phyloP scores from a whole-genome alignment of 1,140 invertebrate genomes.

The Megathymus violae region DNA sequence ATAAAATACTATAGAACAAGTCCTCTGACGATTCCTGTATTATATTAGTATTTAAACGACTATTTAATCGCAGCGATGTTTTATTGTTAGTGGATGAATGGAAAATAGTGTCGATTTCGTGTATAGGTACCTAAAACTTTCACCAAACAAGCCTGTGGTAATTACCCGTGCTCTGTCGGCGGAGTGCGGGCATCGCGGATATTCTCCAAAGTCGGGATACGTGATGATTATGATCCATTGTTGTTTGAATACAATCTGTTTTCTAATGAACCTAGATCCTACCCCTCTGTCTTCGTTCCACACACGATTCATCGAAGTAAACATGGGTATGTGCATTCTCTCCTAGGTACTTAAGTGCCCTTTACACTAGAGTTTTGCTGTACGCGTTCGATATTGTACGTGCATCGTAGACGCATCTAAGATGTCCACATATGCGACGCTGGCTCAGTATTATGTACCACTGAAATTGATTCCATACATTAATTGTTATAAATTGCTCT shows the following conservation, averaged over 20 bases:
- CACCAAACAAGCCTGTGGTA: slow-evolving; percentile 59
- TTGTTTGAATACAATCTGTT: slow-evolving; percentile 61
- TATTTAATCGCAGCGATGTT: slow-evolving; percentile 5
- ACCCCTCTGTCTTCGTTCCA: slow-evolving; percentile 8
- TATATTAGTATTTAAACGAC: too few species aligned
- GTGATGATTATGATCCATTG: slow-evolving; percentile 73
- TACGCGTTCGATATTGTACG: too few species aligned
- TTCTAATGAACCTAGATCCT: slow-evolving; percentile 46
- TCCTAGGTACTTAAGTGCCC: too few species aligned
- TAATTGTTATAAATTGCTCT: too few species aligned
- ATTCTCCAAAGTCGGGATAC: slow-evolving; percentile 50
- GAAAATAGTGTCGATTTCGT: slow-evolving; percentile 39
- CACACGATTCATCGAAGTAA: slow-evolving; percentile 5
- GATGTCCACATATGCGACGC: too few species aligned
- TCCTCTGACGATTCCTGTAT: too few species aligned
- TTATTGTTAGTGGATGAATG: slow-evolving; percentile 38
- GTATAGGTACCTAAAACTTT: slow-evolving; percentile 57
- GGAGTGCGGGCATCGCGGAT: slow-evolving; percentile 57
- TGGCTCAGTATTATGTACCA: too few species aligned
- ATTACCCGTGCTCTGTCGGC: slow-evolving; percentile 51
- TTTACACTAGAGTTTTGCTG: too few species aligned
- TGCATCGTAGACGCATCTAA: too few species aligned
- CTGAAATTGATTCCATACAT: too few species aligned
- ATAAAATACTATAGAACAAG: too few species aligned
- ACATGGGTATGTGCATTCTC: neutral